Evolutionary conservation across 1,140 invertebrate genomes (phyloP).

Genomic region (Cydia amplana): DNA sequence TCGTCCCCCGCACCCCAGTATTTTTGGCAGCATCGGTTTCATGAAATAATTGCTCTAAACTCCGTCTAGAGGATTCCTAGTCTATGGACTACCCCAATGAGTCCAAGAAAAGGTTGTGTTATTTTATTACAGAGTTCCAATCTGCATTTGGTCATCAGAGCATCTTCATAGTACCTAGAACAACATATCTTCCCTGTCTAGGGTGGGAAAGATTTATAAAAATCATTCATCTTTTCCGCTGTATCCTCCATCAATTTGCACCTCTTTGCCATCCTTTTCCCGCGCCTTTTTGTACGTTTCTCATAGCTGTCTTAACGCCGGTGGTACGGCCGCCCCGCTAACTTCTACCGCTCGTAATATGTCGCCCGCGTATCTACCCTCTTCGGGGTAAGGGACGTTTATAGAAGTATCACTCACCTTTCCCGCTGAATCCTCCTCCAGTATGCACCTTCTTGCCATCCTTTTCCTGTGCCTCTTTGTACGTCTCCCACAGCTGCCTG

Average conservation of each 20-base stretch:
- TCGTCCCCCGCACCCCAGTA: too few relatives aligned
- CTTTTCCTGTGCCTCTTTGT: slow-evolving; percentile 92
- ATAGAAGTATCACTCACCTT: slow-evolving; percentile 81
- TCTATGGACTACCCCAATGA: too few relatives aligned
- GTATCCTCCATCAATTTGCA: slow-evolving; percentile 96
- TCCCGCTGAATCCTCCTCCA: slow-evolving; percentile 96
- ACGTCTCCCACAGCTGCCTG: slow-evolving; percentile 91
- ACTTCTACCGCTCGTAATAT: slow-evolving; percentile 94
- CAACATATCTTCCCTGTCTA: too few relatives aligned
- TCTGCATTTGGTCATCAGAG: too few relatives aligned
- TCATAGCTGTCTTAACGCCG: slow-evolving; percentile 90
- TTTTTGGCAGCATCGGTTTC: too few relatives aligned
- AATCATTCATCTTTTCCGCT: slow-evolving; percentile 91
- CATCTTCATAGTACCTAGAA: too few relatives aligned
- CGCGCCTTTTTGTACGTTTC: slow-evolving; percentile 93
- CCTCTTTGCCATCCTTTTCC: slow-evolving; percentile 94
- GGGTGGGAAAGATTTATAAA: neutral
- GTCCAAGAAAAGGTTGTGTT: too few relatives aligned
- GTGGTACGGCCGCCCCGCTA: slow-evolving; percentile 87
- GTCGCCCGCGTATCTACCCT: slow-evolving; percentile 84
- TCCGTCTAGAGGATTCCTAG: too few relatives aligned
- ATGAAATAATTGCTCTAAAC: too few relatives aligned
- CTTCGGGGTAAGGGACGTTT: neutral
- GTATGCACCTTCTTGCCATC: slow-evolving; percentile 96
- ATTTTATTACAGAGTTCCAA: too few relatives aligned